Base-by-base conservation (phyloP, 2,888 invertebrate species). In the Ferdinandea cuprea region DNA sequence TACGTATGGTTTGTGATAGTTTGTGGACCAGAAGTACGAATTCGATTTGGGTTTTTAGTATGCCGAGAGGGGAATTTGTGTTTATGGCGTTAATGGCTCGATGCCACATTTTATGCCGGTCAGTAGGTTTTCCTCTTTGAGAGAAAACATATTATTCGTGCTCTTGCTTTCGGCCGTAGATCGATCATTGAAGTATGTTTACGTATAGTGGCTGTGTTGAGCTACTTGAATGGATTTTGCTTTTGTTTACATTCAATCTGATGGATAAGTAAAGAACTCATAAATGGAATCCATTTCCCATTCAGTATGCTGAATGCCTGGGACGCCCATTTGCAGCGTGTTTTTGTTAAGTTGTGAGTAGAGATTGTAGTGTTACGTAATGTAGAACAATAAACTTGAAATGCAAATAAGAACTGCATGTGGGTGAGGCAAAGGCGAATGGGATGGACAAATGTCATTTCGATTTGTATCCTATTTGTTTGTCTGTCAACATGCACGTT, bases 141-240 rank as follows among this genome's bases (percentile, higher is more conserved):
- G 66, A 73, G 79, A 66, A 48, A 79, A 65, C 65, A 68, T 50
- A 28, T 15, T 40, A 3, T 48, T 68, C 50, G 37, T 65, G 73
- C 79, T 59, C 46, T 79, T 66, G 78, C 78, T 79, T 79, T 79
- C 66, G 73, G 66, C 72, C 28, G 65, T n/a, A 54, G 48, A 72
- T 72, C 61, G 72, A 72, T 72, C 52, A 40, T 44, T 63, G 32
- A 46, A 71, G 69, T 58, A 37, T 71, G 59, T 13, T 17, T 52
- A 52, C 46, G 3, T 15, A 35, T 15, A 35, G 42, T 42, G 58
- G 15, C 11, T 35, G 11, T 54, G 19, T 9, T 17, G 32, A n/a
- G 8, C 19, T 13, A 40, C 40, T 66, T 66, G 19, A 42, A 66
- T 66, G 52, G 42, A 30, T 54, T 54, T 54, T 17, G 42, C 42